These are phyloP conservation scores for Crypturellus undulatus DNA, from an alignment of 2,113 vertebrate genomes.

Conservation along the genomic window DNA sequence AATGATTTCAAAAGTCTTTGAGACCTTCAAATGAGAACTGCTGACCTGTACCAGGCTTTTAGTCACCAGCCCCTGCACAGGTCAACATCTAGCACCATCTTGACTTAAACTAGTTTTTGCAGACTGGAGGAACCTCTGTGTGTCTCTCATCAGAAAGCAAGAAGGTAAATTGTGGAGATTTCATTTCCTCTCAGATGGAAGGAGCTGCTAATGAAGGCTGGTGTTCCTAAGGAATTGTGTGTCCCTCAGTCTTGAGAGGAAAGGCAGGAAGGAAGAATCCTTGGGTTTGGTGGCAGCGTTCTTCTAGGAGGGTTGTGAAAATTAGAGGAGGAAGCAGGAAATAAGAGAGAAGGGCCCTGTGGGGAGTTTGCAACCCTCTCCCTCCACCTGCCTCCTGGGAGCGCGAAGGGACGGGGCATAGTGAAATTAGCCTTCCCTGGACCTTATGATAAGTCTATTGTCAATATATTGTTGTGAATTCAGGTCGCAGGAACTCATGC, in stretches of 20 bases:
- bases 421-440: neutral
- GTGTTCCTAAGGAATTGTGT: neutral
- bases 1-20: conserved; percentile 58
- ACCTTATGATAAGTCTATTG: neutral
- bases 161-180: neutral
- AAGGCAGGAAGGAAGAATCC: neutral
- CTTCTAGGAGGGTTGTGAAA: neutral
- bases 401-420: accelerated
- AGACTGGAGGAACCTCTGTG: neutral
- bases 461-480: accelerated
- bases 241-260: neutral
- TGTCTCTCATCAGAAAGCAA: neutral
- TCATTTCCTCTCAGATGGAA: neutral
- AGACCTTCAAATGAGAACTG: conserved; percentile 41
- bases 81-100: neutral
- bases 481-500: neutral
- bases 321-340: neutral
- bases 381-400: neutral
- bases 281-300: neutral
- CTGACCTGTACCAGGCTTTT: neutral
- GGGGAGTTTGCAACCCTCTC: neutral
- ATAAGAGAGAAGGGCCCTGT: neutral
- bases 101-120: neutral
- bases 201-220: neutral
- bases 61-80: neutral